Base-by-base conservation (phyloP, 2,888 invertebrate species). In the Arenicola marina region DNA sequence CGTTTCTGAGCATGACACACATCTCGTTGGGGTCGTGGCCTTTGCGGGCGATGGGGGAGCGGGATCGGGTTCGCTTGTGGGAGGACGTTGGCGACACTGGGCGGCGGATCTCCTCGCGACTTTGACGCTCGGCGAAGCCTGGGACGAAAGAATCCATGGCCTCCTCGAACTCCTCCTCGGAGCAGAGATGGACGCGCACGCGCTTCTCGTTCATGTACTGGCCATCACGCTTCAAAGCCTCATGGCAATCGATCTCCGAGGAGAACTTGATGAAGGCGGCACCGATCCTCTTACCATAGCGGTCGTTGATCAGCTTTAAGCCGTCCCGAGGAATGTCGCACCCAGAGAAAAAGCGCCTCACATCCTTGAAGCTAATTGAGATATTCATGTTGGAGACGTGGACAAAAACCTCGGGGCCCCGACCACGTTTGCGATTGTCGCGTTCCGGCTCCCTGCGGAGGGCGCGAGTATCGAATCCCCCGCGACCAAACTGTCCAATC, bases 241-340 rank as follows among this genome's bases (percentile, higher is more conserved):
- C 87, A 38, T 89, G 88, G 68, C 90, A 90, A 48, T 89, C 89
- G 1, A 89, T 87, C 0, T 87, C 83, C 51, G 89, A 89, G 29
- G 88, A 87, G 82, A 95, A 95, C 73, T 89, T 88, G 0, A 95
- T 88, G 77, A 88, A 92, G 1, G 91, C 92, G 33, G 76, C 72
- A 0, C 94, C 94, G 0, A 90, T 90, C 33, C 92, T 88, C 29
- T 89, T 87, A 0, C 95, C 95, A 71, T 88, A 87, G 44, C 88
- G 87, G 78, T 93, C 92, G 45, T 91, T 92, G 15, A 93, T 89
- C 82, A 95, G 87, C 82, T 95, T 94, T 56, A 95, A 89, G 18
- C 93, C 93, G 74, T 90, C 91, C 73, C 89, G 90, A 51, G 91
- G 89, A 63, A 95, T 91, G 68, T 86, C 87, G 48, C 89, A 83